These are phyloP conservation scores for Prunella himalayana DNA, from an alignment of 2,113 vertebrate species.

Conservation along the genomic window DNA sequence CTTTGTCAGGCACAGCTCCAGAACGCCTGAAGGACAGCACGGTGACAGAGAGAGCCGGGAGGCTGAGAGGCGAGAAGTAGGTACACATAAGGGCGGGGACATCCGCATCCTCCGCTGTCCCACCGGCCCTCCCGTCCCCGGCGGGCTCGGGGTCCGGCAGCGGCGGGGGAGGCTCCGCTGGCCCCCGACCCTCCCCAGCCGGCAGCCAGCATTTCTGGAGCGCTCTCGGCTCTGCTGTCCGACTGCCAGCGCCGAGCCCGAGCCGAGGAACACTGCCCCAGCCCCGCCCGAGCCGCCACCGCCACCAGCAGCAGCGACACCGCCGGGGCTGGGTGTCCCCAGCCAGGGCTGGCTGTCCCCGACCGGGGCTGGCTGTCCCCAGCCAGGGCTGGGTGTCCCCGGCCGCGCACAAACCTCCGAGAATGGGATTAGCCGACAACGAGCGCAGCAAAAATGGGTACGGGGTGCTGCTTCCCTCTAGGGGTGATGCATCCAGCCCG, in stretches of 20 bases:
- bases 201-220: no score
- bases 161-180: background rate
- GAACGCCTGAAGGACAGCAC: background rate
- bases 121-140: background rate
- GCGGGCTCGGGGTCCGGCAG: background rate
- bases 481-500: background rate
- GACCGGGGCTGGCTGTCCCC: no score
- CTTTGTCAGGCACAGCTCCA: fast-evolving
- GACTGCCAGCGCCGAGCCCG: background rate
- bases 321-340: background rate
- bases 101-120: background rate
- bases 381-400: no score
- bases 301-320: background rate
- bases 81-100: fast-evolving
- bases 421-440: background rate
- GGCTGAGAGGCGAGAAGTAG: background rate
- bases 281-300: background rate
- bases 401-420: fast-evolving
- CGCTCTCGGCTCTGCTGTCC: no score
- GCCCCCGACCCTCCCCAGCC: no score
- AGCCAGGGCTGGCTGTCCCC: no score
- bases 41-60: fast-evolving
- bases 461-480: background rate
- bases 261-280: background rate
- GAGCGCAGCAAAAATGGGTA: background rate